A percentile compares a stretch with the other conserved stretches of the same genome.
These are phyloP conservation scores for Ostrea denselamellosa DNA, from an alignment of 1,140 invertebrate species.

Conservation along the genomic window DNA sequence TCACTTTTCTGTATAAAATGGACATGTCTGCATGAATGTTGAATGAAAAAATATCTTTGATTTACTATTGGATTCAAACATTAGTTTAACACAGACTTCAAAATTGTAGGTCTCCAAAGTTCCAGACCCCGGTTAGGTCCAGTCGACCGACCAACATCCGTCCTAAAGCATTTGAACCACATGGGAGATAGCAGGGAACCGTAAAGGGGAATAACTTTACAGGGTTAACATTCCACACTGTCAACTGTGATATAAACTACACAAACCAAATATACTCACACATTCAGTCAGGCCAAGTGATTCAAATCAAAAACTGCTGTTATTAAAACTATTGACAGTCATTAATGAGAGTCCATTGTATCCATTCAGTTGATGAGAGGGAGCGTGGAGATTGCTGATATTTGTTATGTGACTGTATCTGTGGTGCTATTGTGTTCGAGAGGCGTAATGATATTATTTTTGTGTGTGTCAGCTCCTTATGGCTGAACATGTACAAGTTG, in stretches of 20 bases:
- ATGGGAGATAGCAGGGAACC: constrained; percentile 45
- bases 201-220: constrained; percentile 8
- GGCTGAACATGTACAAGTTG: neutral
- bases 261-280: constrained; percentile 30
- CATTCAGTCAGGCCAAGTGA: neutral
- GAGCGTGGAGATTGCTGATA: neutral
- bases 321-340: neutral
- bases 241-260: constrained; percentile 27
- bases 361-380: neutral
- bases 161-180: constrained; percentile 58
- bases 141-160: constrained; percentile 49
- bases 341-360: neutral
- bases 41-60: no score
- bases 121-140: constrained; percentile 49
- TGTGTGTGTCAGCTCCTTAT: neutral
- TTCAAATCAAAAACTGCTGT: neutral
- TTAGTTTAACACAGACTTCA: neutral
- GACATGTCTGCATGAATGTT: no score
- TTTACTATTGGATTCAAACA: no score
- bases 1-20: no score
- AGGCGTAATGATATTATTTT: neutral
- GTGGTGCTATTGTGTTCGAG: neutral
- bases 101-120: constrained; percentile 50
- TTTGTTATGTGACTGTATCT: neutral
- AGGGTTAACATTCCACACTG: constrained; percentile 22